These are phyloP conservation scores for Cyclura pinguis DNA, from an alignment of 2,797 vertebrate genomes.

Conservation along the genomic window DNA sequence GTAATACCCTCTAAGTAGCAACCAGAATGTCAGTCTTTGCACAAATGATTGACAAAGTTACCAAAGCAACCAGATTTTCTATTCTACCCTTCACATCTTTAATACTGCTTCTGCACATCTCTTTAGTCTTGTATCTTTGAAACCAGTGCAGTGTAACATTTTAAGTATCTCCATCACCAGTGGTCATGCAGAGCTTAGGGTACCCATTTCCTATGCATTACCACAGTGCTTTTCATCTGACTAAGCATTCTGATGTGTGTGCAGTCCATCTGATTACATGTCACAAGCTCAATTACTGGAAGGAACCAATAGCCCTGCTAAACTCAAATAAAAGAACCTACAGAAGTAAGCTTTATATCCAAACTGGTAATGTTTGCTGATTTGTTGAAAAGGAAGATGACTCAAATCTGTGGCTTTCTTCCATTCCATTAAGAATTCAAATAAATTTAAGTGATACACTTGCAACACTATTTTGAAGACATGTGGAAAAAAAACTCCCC, in stretches of 20 bases:
- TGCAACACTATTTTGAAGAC: background rate
- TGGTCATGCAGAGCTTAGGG: slow-evolving; percentile 47
- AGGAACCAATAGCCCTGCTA: slow-evolving; percentile 54
- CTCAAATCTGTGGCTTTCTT: slow-evolving; percentile 27
- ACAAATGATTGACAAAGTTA: slow-evolving; percentile 64
- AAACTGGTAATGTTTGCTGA: slow-evolving; percentile 41
- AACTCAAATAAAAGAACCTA: background rate
- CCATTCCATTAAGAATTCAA: background rate
- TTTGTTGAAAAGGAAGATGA: slow-evolving; percentile 35
- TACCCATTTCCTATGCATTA: slow-evolving; percentile 66
- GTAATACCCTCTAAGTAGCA: slow-evolving; percentile 66
- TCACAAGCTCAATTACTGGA: slow-evolving; percentile 63
- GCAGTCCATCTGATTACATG: slow-evolving; percentile 72
- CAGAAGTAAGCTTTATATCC: slow-evolving; percentile 2
- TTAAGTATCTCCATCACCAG: slow-evolving; percentile 62
- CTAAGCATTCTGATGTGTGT: slow-evolving; percentile 67
- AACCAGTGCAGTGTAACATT: slow-evolving; percentile 55
- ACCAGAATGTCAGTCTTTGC: slow-evolving; percentile 53
- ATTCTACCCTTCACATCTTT: slow-evolving; percentile 54
- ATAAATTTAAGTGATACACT: slow-evolving; percentile 1
- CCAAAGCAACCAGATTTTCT: slow-evolving; percentile 64
- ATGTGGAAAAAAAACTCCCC: background rate
- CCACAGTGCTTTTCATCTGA: slow-evolving; percentile 56
- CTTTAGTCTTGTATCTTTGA: slow-evolving; percentile 62
- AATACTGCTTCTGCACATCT: slow-evolving; percentile 53